phyloP scores from a whole-genome alignment of 2,888 invertebrate genomes.

The Embidobia sp. region DNA sequence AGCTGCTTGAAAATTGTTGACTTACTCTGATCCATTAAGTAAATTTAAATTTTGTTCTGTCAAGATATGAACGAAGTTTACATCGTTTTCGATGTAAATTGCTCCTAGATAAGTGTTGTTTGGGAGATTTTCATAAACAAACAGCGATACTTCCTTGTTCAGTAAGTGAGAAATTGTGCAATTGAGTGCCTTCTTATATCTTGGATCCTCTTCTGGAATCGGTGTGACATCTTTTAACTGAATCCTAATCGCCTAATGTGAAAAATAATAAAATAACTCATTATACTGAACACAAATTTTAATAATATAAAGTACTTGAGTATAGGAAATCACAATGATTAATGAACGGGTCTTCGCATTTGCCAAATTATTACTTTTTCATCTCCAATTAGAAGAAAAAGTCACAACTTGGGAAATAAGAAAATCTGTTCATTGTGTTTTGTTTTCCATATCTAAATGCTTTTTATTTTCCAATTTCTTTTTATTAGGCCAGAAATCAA shows the following conservation, averaged over 20 bases:
- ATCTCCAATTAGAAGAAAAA: too few species aligned
- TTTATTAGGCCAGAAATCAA: too few species aligned
- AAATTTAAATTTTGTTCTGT: too few species aligned
- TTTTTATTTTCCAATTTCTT: too few species aligned
- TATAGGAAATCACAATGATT: too few species aligned
- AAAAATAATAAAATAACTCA: too few species aligned
- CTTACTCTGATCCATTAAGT: slow-evolving; percentile 19
- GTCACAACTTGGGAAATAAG: too few species aligned
- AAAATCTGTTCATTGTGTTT: too few species aligned
- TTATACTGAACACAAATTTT: neutral
- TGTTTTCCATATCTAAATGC: too few species aligned
- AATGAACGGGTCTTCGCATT: too few species aligned
- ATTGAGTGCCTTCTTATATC: slow-evolving; percentile 71
- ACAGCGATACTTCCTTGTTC: slow-evolving; percentile 76
- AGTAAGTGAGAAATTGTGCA: slow-evolving; percentile 78
- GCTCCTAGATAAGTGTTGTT: slow-evolving; percentile 67
- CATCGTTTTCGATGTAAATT: slow-evolving; percentile 73
- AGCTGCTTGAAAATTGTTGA: slow-evolving; percentile 1
- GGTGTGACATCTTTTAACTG: slow-evolving; percentile 80
- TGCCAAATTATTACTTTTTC: too few species aligned
- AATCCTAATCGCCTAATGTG: slow-evolving; percentile 72
- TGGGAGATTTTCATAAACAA: slow-evolving; percentile 70
- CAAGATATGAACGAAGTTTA: slow-evolving; percentile 82
- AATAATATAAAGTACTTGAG: neutral
- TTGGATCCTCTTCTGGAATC: slow-evolving; percentile 78